These are phyloP conservation scores for Climacteris rufus DNA, from an alignment of 2,113 vertebrate species.

Conservation along the genomic window DNA sequence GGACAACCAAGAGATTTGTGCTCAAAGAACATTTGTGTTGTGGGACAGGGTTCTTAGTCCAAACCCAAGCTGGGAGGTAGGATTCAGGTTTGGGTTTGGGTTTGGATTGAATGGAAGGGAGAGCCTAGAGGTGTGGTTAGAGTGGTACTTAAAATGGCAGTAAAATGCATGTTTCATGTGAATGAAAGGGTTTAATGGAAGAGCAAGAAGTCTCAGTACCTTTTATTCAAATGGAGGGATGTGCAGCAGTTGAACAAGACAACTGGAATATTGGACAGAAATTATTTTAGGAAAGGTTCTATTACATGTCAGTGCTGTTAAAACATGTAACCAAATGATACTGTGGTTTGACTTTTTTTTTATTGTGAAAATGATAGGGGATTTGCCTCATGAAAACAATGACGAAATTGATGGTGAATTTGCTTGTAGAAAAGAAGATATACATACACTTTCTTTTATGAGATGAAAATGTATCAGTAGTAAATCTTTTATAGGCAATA, in stretches of 20 bases:
- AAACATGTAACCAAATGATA: slow-evolving; percentile 18
- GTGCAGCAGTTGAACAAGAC: not conserved
- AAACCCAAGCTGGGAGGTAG: not conserved
- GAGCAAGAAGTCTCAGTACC: slow-evolving; percentile 14
- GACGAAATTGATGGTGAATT: not conserved
- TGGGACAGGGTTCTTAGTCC: not conserved
- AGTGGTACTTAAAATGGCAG: not conserved
- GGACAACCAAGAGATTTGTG: not conserved
- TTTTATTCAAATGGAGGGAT: slow-evolving; percentile 21
- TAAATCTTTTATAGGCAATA: not conserved
- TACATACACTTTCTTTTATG: not conserved
- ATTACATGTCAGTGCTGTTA: not conserved
- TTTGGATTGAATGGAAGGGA: not conserved
- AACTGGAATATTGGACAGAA: not conserved
- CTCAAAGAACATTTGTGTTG: not conserved
- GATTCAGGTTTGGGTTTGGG: not conserved
- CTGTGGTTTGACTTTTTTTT: slow-evolving; percentile 8
- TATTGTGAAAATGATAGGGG: not conserved
- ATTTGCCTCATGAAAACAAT: not conserved
- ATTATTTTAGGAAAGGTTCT: slow-evolving; percentile 30
- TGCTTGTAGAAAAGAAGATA: slow-evolving; percentile 20
- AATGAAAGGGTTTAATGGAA: slow-evolving; percentile 41
- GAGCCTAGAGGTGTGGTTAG: not conserved
- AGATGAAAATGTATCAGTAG: not conserved
- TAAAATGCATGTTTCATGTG: not conserved